phyloP scores from a whole-genome alignment of 2,888 invertebrate species.

The Athripsodes cinereus region DNA sequence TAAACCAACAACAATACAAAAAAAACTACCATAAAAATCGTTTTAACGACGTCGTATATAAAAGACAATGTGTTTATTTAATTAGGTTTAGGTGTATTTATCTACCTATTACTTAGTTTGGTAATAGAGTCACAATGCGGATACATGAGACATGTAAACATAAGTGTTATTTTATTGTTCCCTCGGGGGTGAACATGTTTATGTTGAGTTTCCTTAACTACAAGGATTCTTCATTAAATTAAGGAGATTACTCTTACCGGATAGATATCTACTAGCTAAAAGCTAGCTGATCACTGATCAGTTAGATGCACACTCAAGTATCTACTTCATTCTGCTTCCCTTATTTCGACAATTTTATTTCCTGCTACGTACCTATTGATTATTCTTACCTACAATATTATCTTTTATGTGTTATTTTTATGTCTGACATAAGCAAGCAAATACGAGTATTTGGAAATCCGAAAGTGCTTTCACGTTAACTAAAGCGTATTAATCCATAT shows the following conservation, averaged over 20 bases:
- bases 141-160: constrained; percentile 12
- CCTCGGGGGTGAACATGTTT: constrained; percentile 25
- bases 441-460: too few species aligned
- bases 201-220: constrained; percentile 22
- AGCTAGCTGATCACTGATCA: constrained; percentile 4
- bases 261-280: too few species aligned
- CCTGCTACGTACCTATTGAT: too few species aligned
- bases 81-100: neutral
- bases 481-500: too few species aligned
- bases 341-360: too few species aligned
- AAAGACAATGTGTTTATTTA: neutral
- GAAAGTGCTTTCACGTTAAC: too few species aligned
- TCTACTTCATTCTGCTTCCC: neutral
- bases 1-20: neutral
- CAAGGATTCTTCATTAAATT: constrained; percentile 27
- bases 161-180: constrained; percentile 25
- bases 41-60: constrained; percentile 17
- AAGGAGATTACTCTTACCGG: too few species aligned
- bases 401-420: too few species aligned
- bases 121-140: constrained; percentile 16
- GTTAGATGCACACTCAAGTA: neutral
- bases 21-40: constrained; percentile 11
- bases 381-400: too few species aligned
- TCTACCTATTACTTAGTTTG: neutral
- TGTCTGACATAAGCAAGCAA: too few species aligned